Percentiles rank a stretch among this genome's conserved stretches.
These are phyloP conservation scores for Xerus inauris DNA, from an alignment of 2,113 vertebrate species.

Conservation along the genomic window DNA sequence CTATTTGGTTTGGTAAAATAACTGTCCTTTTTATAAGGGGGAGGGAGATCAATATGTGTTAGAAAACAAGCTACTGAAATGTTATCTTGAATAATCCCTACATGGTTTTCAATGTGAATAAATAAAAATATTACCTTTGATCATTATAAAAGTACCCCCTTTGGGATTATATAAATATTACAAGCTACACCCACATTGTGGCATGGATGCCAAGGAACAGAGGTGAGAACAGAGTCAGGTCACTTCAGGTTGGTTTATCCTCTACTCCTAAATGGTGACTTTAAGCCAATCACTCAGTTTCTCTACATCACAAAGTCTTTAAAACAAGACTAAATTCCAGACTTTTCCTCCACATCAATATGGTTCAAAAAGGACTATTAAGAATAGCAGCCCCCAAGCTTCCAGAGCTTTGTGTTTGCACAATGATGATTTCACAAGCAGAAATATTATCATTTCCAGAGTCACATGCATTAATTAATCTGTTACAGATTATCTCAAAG, in stretches of 20 bases:
- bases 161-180: slow-evolving; percentile 10
- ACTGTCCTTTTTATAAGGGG: not conserved
- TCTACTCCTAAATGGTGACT: not conserved
- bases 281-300: not conserved
- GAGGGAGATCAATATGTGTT: not conserved
- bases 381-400: not conserved
- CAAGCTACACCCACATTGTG: not conserved
- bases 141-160: not conserved
- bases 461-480: not conserved
- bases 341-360: not conserved
- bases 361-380: not conserved
- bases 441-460: not conserved
- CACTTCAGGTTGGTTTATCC: not conserved
- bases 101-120: slow-evolving; percentile 31
- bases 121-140: slow-evolving; percentile 41
- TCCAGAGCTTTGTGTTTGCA: not conserved
- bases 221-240: not conserved
- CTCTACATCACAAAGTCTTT: not conserved
- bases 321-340: not conserved
- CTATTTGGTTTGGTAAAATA: slow-evolving; percentile 48
- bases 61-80: slow-evolving; percentile 36
- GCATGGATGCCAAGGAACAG: not conserved
- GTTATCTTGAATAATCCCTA: slow-evolving; percentile 21
- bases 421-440: not conserved
- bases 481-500: slow-evolving; percentile 35